Evolutionary conservation across 2,113 vertebrate species (phyloP).

Genomic region (Zingel zingel): DNA sequence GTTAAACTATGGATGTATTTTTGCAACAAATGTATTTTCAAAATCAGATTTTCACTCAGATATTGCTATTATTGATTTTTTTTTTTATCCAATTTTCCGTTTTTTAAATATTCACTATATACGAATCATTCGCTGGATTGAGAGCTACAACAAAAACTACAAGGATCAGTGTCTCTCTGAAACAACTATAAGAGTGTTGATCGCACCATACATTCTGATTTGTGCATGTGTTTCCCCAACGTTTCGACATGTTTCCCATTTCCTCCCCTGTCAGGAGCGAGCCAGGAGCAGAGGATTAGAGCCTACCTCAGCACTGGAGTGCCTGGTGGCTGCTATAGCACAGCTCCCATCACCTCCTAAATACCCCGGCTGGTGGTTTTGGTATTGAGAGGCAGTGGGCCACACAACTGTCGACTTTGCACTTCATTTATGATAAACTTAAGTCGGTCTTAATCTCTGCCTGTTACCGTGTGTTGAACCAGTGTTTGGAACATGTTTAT

Average conservation of each 20-base stretch:
- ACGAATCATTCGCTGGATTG: slow-evolving; percentile 35
- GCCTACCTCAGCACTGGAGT: slow-evolving; percentile 70
- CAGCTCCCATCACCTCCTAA: slow-evolving; percentile 61
- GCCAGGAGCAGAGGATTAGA: slow-evolving; percentile 72
- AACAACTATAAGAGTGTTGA: slow-evolving; percentile 47
- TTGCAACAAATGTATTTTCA: slow-evolving; percentile 12
- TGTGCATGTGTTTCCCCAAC: slow-evolving; percentile 47
- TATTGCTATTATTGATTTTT: slow-evolving; percentile 35
- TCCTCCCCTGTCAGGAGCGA: slow-evolving; percentile 61
- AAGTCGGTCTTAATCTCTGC: slow-evolving; percentile 76
- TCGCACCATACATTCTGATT: slow-evolving; percentile 64
- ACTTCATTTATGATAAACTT: slow-evolving; percentile 80
- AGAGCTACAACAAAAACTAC: slow-evolving; percentile 35
- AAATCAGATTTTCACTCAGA: slow-evolving; percentile 26
- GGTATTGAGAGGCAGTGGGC: slow-evolving; percentile 70
- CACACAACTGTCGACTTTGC: slow-evolving; percentile 79
- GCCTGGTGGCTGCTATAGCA: slow-evolving; percentile 60
- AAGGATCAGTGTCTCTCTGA: slow-evolving; percentile 53
- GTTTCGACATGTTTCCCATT: slow-evolving; percentile 48
- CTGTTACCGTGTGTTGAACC: slow-evolving; percentile 68
- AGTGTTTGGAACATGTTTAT: slow-evolving; percentile 79
- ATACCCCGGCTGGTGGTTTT: slow-evolving; percentile 71
- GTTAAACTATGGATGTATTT: slow-evolving; percentile 11
- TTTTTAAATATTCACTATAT: slow-evolving; percentile 34
- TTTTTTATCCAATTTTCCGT: slow-evolving; percentile 42